phyloP scores from a whole-genome alignment of 1,140 invertebrate genomes.

The Agraylea sexmaculata region DNA sequence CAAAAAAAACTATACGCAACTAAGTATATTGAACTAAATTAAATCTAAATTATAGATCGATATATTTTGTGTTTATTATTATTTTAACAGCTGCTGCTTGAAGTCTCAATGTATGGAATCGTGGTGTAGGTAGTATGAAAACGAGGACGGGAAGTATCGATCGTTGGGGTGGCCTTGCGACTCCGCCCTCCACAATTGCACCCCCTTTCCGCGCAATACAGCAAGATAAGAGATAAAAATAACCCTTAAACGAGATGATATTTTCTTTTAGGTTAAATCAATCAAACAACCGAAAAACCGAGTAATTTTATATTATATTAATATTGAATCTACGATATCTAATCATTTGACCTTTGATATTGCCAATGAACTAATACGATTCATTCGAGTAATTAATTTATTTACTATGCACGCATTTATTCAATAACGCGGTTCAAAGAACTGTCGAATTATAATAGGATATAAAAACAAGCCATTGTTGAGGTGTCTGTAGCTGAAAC shows the following conservation, averaged over 20 bases:
- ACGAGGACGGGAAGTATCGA: conserved; percentile 27
- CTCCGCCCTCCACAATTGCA: conserved; percentile 10
- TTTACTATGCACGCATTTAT: too few species aligned
- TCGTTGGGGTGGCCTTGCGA: conserved; percentile 19
- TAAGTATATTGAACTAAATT: background rate
- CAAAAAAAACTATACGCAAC: background rate
- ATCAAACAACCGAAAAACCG: background rate
- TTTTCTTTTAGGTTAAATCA: background rate
- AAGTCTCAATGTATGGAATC: conserved; percentile 21
- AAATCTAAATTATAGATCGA: background rate
- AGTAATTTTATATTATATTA: too few species aligned
- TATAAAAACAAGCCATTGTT: conserved; percentile 3
- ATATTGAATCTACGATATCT: too few species aligned
- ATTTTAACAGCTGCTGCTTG: background rate
- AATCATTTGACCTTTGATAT: background rate
- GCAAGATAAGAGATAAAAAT: too few species aligned
- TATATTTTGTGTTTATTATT: background rate
- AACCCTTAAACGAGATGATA: too few species aligned
- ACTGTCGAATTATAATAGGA: conserved; percentile 18
- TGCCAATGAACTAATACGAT: conserved; percentile 6
- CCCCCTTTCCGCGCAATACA: conserved; percentile 5
- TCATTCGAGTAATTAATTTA: too few species aligned
- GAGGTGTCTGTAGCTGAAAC: background rate
- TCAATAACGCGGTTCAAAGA: background rate
- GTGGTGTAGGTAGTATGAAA: conserved; percentile 30